A percentile compares a stretch with the other conserved stretches of the same genome.
phyloP scores from a whole-genome alignment of 2,888 invertebrate genomes.

The Lissonota sp. region DNA sequence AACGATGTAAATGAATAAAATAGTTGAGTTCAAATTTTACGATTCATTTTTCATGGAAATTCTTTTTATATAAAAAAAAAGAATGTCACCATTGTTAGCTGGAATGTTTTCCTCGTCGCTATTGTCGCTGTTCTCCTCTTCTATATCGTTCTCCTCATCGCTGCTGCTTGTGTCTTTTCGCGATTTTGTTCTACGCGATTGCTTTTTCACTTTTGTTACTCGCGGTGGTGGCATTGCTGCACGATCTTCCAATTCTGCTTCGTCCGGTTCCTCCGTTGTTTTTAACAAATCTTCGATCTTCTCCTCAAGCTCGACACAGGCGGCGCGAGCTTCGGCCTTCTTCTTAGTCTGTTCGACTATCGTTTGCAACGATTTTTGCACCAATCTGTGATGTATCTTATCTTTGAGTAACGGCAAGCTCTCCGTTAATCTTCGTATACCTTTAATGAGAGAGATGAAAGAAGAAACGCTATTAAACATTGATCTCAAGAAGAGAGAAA shows the following conservation, averaged over 20 bases:
- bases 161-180: constrained; percentile 52
- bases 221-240: constrained; percentile 80
- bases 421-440: constrained; percentile 76
- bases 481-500: background rate
- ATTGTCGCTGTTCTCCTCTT: constrained; percentile 56
- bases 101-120: constrained; percentile 42
- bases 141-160: constrained; percentile 70
- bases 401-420: constrained; percentile 80
- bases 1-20: too few relatives aligned
- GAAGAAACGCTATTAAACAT: constrained; percentile 18
- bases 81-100: constrained; percentile 2
- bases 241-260: constrained; percentile 63
- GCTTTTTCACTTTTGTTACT: constrained; percentile 61
- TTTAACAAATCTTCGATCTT: constrained; percentile 78
- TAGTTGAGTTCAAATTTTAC: background rate
- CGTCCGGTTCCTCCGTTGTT: constrained; percentile 61
- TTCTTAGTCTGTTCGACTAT: constrained; percentile 79
- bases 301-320: constrained; percentile 77
- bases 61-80: background rate
- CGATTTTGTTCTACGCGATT: constrained; percentile 20
- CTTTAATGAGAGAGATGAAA: constrained; percentile 63
- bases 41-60: background rate
- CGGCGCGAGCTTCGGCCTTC: constrained; percentile 75
- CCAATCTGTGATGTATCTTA: constrained; percentile 80
- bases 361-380: constrained; percentile 74